Conservation (phyloP, 92 coral and sea anemone genomes). For the Nematostella vectensis region DNA sequence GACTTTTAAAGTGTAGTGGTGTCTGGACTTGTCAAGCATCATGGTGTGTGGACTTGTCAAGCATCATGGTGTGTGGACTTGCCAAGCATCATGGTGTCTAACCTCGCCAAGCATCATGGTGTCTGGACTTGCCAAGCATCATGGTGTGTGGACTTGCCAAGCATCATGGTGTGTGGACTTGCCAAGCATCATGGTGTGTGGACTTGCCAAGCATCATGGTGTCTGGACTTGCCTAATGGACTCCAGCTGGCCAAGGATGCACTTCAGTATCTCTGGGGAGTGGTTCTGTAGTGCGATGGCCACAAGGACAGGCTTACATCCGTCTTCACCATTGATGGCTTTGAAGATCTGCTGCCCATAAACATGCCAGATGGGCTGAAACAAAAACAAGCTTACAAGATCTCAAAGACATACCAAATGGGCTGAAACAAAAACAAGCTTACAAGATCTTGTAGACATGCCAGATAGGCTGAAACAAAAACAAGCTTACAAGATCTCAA, state of each 20-base stretch:
- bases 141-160: too few relatives aligned
- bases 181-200: too few relatives aligned
- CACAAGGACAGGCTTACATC: constrained; percentile 56
- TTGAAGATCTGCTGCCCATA: constrained; percentile 79
- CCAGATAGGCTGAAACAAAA: not conserved
- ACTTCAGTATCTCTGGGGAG: constrained; percentile 68
- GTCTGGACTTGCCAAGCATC: too few relatives aligned
- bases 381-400: constrained; percentile 1
- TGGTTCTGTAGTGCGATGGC: constrained; percentile 85
- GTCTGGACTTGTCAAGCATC: too few relatives aligned
- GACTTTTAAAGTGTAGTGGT: too few relatives aligned
- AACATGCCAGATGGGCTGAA: constrained; percentile 91
- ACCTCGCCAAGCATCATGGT: too few relatives aligned
- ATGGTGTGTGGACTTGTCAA: too few relatives aligned
- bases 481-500: not conserved
- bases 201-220: too few relatives aligned
- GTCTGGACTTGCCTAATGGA: not conserved
- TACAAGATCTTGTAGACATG: not conserved
- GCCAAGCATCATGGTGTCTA: too few relatives aligned
- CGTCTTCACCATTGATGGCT: constrained; percentile 24
- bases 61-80: too few relatives aligned
- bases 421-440: not conserved
- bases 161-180: too few relatives aligned
- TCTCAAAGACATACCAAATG: not conserved
- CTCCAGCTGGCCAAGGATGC: constrained; percentile 35